Evolutionary conservation across 1,140 invertebrate genomes (phyloP), one percentile per base, ranked within the genome.

Genomic region (Mercenaria mercenaria): DNA sequence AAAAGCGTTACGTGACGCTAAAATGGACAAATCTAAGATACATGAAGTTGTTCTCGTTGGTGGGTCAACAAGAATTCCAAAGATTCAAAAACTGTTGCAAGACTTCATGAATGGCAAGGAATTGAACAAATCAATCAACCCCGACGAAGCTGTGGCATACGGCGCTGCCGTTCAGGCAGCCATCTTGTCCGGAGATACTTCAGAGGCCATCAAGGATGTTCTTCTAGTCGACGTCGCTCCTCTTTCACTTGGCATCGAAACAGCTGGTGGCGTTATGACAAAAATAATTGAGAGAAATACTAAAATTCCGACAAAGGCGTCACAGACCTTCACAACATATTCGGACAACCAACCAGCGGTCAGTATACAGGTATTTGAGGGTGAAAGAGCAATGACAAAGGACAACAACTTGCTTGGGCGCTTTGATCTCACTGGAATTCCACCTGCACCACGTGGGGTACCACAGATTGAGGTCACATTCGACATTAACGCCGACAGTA

Each of bases 31-130:
- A 96, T 96, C 97, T n/a, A 97, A 97, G 90, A 98, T 99, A 91
- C 97, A 99, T 94, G 99, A 99, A 92, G 99, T 99, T 91, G 99
- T 99, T 47, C 96, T 99, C 26, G 99, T 99, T 64, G 99, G 99
- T 91, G 99, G 99, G 59, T 99, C 99, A 26, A 99, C 99, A 41
- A 97, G 99, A 96, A 99, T 99, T 93, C 99, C 99, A 47, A 99
- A 99, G 96, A 98, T 99, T 77, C 99, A 99, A 96, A 99, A 99
- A 94, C 96, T 99, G 67, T 96, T 99, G 61, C 98, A 98, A 94
- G 98, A 99, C 95, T 99, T 99, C 97, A 93, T 94, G 91, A 99
- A 99, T 91, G 99, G 99, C 83, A 99, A 99, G 87, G 95, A 99
- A 96, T 96, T 99, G 81, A 99, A 99, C 97, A 99, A 99, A 94